Conservation (phyloP, 2,888 invertebrate genomes). For the Lepidochitona cinerea region DNA sequence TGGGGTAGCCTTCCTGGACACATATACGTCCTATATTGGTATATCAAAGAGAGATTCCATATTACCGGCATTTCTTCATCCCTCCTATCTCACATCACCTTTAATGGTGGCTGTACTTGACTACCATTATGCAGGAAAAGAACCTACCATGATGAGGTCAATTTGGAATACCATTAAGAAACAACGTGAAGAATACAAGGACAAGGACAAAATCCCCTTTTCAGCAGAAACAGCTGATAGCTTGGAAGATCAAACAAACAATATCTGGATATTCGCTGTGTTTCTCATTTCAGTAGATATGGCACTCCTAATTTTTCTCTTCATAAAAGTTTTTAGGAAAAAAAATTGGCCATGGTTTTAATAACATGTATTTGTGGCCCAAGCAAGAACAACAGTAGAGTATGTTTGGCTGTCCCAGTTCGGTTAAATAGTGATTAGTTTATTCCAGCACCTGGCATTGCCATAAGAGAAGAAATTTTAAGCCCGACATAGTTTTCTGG, state of each 20-base stretch:
- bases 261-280: constrained; percentile 11
- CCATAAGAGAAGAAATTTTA: too few species aligned
- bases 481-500: too few species aligned
- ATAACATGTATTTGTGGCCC: too few species aligned
- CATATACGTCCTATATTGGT: constrained; percentile 18
- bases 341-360: too few species aligned
- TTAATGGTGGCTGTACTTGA: constrained; percentile 19
- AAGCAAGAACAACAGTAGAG: too few species aligned
- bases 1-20: constrained; percentile 14
- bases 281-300: constrained; percentile 12
- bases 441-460: too few species aligned
- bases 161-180: constrained; percentile 18
- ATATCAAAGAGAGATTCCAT: background rate
- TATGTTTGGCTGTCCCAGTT: too few species aligned
- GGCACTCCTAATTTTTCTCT: constrained; percentile 11
- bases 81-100: constrained; percentile 9
- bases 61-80: background rate
- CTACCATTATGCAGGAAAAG: constrained; percentile 7
- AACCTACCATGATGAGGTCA: constrained; percentile 15
- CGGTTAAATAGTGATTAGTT: too few species aligned
- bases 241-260: background rate
- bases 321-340: constrained; percentile 9
- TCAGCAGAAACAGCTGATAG: background rate
- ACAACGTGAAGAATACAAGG: background rate
- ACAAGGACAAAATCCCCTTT: background rate